Evolutionary conservation across 2,888 invertebrate genomes (phyloP).

Genomic region (Xestobium rufovillosum): DNA sequence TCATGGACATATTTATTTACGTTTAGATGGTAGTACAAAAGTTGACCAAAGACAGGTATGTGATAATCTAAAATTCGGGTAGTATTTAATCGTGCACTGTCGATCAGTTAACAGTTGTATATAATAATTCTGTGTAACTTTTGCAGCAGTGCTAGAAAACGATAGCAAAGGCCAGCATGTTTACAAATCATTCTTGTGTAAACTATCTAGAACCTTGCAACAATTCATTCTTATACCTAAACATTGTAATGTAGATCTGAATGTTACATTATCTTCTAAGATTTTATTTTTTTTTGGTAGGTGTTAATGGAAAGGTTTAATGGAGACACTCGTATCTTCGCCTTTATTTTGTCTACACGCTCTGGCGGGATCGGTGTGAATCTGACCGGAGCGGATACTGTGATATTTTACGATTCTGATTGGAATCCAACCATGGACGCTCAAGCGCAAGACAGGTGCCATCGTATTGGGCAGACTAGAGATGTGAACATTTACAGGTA

Average conservation of each 20-base stretch:
- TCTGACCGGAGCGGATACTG: conserved; percentile 97
- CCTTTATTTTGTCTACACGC: conserved; percentile 94
- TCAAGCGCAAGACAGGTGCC: conserved; percentile 92
- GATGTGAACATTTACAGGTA: conserved; percentile 95
- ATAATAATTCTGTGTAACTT: conserved; percentile 19
- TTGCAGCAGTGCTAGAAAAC: conserved; percentile 27
- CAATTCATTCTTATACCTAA: conserved; percentile 19
- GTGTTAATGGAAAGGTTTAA: conserved; percentile 96
- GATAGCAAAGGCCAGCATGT: conserved; percentile 22
- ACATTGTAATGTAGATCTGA: no score
- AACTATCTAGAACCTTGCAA: conserved; percentile 36
- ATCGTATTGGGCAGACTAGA: conserved; percentile 97
- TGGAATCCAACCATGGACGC: conserved; percentile 99
- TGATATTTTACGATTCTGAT: conserved; percentile 99
- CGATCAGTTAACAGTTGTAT: conserved; percentile 21
- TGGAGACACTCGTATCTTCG: conserved; percentile 88
- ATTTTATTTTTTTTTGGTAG: conserved; percentile 34
- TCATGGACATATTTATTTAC: conserved; percentile 93
- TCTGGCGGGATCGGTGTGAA: conserved; percentile 98
- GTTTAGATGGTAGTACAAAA: conserved; percentile 92
- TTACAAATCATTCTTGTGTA: conserved; percentile 26
- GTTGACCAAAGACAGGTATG: conserved; percentile 85
- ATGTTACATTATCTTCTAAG: background rate
- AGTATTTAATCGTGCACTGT: conserved; percentile 14
- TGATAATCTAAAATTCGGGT: conserved; percentile 8